Percentiles rank a stretch among this genome's conserved stretches.
Evolutionary conservation across 2,113 vertebrate species (phyloP).

Genomic region (Canis aureus): DNA sequence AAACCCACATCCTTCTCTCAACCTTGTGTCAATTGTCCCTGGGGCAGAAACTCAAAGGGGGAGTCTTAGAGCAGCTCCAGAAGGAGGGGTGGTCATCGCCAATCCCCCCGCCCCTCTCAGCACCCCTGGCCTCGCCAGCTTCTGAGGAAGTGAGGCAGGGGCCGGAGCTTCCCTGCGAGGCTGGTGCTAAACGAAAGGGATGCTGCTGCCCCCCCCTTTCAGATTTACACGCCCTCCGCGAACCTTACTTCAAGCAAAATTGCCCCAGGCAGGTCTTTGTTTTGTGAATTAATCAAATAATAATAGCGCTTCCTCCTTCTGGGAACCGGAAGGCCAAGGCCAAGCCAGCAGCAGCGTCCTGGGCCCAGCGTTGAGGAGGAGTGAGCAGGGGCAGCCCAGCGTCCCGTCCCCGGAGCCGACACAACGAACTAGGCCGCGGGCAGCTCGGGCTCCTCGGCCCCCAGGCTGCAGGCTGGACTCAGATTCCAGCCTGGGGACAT

Average conservation of each 20-base stretch:
- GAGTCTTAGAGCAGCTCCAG: accelerated
- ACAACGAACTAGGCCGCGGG: background rate
- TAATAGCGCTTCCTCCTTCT: background rate
- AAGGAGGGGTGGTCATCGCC: accelerated
- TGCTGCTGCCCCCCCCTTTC: background rate
- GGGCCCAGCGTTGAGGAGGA: too few species aligned
- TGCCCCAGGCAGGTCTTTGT: background rate
- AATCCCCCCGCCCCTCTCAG: accelerated
- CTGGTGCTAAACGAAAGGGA: accelerated
- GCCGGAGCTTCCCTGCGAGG: background rate
- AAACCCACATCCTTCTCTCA: background rate
- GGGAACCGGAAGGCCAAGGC: background rate
- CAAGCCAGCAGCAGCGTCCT: background rate
- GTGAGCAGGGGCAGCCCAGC: too few species aligned
- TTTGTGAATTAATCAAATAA: conserved; percentile 39
- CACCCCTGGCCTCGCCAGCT: accelerated
- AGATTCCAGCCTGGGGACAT: background rate
- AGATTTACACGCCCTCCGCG: background rate
- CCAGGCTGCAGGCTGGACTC: background rate
- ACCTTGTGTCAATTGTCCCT: accelerated
- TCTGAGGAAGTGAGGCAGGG: background rate
- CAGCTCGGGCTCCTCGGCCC: background rate
- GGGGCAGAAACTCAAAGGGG: background rate
- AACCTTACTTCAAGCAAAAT: background rate
- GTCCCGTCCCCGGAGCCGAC: too few species aligned